phyloP scores from a whole-genome alignment of 2,113 vertebrate species.

The Isichthys henryi region DNA sequence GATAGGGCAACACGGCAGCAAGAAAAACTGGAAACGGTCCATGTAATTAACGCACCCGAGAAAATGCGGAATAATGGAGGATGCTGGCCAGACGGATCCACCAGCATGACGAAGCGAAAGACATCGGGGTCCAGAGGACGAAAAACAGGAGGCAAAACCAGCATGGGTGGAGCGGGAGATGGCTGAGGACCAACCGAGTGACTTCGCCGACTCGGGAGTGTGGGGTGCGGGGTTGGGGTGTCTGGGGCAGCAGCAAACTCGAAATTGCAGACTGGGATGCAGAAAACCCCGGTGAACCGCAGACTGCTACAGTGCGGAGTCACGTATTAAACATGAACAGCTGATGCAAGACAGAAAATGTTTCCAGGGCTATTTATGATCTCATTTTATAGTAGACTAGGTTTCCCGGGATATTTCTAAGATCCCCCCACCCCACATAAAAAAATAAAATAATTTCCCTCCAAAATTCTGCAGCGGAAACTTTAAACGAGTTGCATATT shows the following conservation, averaged over 20 bases:
- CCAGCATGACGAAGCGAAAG: neutral
- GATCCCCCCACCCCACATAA: neutral
- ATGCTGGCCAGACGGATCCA: neutral
- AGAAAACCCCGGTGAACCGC: neutral
- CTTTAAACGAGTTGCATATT: neutral
- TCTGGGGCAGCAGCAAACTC: neutral
- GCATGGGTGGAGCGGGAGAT: neutral
- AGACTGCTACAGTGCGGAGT: neutral
- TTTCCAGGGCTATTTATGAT: slow-evolving; percentile 1
- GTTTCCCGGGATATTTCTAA: neutral
- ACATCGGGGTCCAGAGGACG: neutral
- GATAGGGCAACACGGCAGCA: neutral
- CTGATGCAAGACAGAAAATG: neutral
- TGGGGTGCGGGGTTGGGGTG: neutral
- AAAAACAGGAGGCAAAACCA: neutral
- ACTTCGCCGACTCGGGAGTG: neutral
- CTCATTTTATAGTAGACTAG: neutral
- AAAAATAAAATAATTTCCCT: neutral
- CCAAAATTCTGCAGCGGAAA: neutral
- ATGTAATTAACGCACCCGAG: neutral
- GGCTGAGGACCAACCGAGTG: neutral
- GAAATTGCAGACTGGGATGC: neutral
- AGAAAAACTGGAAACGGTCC: neutral
- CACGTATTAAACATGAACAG: neutral
- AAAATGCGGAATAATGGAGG: neutral